phyloP scores from a whole-genome alignment of 1,140 invertebrate genomes.

The Pseudomyrmex dendroicus region DNA sequence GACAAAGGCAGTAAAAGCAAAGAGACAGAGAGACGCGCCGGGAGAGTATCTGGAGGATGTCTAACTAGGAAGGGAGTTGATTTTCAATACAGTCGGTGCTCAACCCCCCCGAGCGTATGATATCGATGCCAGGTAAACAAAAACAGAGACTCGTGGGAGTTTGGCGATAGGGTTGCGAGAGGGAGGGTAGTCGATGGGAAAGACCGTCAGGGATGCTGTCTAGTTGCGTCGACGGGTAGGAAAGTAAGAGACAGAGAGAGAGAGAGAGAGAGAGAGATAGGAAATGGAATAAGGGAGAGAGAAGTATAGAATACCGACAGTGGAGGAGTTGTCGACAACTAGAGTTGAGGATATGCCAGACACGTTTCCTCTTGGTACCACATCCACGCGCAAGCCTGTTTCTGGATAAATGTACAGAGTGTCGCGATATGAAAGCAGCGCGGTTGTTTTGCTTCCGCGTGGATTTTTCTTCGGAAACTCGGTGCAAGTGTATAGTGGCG shows the following conservation, averaged over 20 bases:
- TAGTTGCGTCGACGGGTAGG: constrained; percentile 16
- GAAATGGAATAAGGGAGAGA: background rate
- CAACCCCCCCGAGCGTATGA: constrained; percentile 23
- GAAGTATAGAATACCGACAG: background rate
- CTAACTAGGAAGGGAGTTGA: constrained; percentile 43
- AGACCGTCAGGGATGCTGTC: constrained; percentile 34
- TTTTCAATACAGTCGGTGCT: constrained; percentile 52
- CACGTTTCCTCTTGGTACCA: constrained; percentile 59
- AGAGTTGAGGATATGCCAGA: constrained; percentile 49
- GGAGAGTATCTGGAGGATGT: constrained; percentile 7
- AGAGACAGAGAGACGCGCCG: background rate
- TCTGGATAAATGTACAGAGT: constrained; percentile 34
- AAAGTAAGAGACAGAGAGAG: background rate
- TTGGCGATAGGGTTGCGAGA: constrained; percentile 38
- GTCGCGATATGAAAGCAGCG: constrained; percentile 52
- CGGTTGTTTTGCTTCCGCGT: constrained; percentile 48
- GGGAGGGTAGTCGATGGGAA: constrained; percentile 11
- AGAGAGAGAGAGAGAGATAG: constrained; percentile 16
- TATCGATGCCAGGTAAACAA: constrained; percentile 69
- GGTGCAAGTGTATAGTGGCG: constrained; percentile 11
- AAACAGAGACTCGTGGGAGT: constrained; percentile 46
- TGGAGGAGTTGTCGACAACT: constrained; percentile 47
- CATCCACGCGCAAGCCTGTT: constrained; percentile 47
- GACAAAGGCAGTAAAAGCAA: constrained; percentile 31
- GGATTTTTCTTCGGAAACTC: constrained; percentile 45